Percentiles rank a stretch among this genome's conserved stretches.
Conservation (phyloP, 2,888 invertebrate species). For the Hemistola chrysoprasaria region DNA sequence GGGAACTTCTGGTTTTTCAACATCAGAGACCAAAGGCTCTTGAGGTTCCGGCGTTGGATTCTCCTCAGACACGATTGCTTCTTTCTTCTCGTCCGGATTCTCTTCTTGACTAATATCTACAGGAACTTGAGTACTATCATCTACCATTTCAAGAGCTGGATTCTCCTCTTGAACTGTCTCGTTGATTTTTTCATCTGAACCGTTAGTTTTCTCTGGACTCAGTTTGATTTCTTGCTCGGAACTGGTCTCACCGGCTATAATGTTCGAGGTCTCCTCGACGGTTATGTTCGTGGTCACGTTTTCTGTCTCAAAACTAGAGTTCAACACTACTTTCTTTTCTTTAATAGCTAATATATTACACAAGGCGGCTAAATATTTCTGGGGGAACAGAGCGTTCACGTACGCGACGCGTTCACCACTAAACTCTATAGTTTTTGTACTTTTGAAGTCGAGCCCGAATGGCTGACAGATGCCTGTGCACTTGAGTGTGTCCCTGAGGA, state of each 20-base stretch:
- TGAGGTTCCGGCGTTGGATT: conserved; percentile 42
- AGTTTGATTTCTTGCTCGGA: conserved; percentile 62
- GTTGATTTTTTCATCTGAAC: conserved; percentile 58
- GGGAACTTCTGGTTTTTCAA: conserved; percentile 47
- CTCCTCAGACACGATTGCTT: conserved; percentile 51
- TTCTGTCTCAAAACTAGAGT: conserved; percentile 82
- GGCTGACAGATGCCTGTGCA: conserved; percentile 83
- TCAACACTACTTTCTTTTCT: conserved; percentile 85
- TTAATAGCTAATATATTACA: conserved; percentile 89
- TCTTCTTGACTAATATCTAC: conserved; percentile 58
- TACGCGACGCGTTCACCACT: conserved; percentile 79
- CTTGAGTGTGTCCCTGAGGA: conserved; percentile 83
- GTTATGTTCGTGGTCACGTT: conserved; percentile 74
- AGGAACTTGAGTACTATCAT: conserved; percentile 43
- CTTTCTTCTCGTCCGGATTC: conserved; percentile 47
- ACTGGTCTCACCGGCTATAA: conserved; percentile 54
- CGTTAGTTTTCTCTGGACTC: conserved; percentile 56
- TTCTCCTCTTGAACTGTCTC: conserved; percentile 59
- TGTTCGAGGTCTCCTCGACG: conserved; percentile 59
- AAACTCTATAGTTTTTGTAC: conserved; percentile 77
- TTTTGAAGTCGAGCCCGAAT: conserved; percentile 84
- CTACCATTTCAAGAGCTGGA: conserved; percentile 42
- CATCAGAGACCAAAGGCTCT: conserved; percentile 40
- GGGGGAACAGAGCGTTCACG: conserved; percentile 84
- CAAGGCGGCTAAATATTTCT: conserved; percentile 87